Percentiles rank a stretch among this genome's conserved stretches.
phyloP scores from a whole-genome alignment of 2,113 vertebrate genomes.

The Glaucomys volans region DNA sequence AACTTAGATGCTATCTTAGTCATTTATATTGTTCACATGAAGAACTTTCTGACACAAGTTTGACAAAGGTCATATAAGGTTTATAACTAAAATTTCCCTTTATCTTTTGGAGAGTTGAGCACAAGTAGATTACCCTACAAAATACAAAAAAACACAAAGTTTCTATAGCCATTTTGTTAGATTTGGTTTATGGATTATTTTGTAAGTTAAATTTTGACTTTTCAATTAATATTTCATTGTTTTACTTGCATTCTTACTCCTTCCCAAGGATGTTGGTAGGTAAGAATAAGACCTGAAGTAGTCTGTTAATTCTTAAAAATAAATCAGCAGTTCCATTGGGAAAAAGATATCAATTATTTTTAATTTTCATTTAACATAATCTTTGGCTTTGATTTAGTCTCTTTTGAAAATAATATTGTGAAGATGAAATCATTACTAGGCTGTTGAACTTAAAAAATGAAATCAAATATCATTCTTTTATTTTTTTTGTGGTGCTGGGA shows the following conservation, averaged over 20 bases:
- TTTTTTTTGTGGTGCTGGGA: no score
- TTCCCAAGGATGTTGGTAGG: rapidly evolving
- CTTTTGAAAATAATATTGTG: neutral
- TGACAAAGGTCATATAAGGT: neutral
- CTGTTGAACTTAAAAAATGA: neutral
- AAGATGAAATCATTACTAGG: neutral
- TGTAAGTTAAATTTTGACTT: neutral
- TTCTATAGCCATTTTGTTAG: neutral
- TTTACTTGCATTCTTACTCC: neutral
- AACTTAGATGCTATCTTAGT: neutral
- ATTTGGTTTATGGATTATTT: slow-evolving; percentile 6
- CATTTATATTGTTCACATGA: neutral
- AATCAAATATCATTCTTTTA: neutral
- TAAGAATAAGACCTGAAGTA: neutral
- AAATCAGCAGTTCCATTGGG: neutral
- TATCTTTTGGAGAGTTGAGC: neutral
- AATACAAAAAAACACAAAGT: neutral
- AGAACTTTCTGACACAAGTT: neutral
- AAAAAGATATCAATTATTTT: neutral
- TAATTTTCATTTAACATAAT: slow-evolving; percentile 7
- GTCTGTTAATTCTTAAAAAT: neutral
- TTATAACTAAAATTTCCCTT: neutral
- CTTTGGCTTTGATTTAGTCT: neutral
- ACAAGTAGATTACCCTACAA: neutral
- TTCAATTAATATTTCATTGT: neutral